A percentile compares a stretch with the other conserved stretches of the same genome.
Conservation (phyloP, 2,797 vertebrate species). For the Natrix natrix region DNA sequence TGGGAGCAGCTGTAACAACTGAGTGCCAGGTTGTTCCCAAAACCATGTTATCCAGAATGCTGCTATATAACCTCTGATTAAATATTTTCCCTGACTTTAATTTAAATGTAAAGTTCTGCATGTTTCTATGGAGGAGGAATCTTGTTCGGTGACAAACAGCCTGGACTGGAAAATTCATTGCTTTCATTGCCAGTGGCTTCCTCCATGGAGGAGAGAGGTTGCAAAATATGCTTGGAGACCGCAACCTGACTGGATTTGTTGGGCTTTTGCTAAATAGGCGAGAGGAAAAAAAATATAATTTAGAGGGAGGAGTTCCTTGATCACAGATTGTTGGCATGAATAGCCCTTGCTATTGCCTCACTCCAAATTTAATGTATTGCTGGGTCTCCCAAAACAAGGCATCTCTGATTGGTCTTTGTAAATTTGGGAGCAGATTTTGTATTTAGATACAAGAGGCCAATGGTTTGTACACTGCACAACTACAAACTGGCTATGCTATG, state of each 20-base stretch:
- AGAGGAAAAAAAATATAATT: conserved; percentile 44
- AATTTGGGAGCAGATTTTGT: not conserved
- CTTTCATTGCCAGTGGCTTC: conserved; percentile 27
- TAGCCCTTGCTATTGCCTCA: conserved; percentile 26
- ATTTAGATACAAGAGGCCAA: not conserved
- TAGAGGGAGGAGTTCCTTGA: conserved; percentile 37
- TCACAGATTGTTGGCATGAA: conserved; percentile 50
- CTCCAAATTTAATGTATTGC: conserved; percentile 37
- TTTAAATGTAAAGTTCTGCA: not conserved
- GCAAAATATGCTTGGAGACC: conserved; percentile 25
- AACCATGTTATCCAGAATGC: not conserved
- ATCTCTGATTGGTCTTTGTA: conserved; percentile 7
- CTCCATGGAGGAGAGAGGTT: conserved; percentile 20
- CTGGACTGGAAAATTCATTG: conserved; percentile 38
- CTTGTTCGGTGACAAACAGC: conserved; percentile 32
- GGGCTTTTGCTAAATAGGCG: conserved; percentile 46
- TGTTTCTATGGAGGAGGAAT: not conserved
- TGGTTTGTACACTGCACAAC: not conserved
- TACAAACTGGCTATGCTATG: too few species aligned
- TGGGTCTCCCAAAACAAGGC: conserved; percentile 25
- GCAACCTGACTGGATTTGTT: conserved; percentile 18
- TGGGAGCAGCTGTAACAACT: not conserved
- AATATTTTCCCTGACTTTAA: not conserved
- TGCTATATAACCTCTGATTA: not conserved
- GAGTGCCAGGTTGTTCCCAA: not conserved